These are phyloP conservation scores for Chironomus striatipennis DNA, from an alignment of 1,140 invertebrate genomes.

Conservation along the genomic window DNA sequence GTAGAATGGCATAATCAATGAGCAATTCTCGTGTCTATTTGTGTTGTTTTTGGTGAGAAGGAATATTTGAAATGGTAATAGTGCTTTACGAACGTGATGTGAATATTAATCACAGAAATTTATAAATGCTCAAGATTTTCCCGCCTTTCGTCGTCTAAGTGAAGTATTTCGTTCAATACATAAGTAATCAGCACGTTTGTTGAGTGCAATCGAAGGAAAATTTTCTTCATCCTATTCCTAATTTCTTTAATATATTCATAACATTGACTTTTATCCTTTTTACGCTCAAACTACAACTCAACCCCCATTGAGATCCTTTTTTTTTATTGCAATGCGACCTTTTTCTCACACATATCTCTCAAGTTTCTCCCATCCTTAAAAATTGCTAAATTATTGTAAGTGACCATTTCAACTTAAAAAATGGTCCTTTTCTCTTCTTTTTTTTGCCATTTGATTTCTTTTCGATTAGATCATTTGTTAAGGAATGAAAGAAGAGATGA, in stretches of 20 bases:
- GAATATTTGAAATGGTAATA: not conserved
- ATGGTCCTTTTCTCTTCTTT: not conserved
- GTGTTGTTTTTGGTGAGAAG: not conserved
- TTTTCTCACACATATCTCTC: not conserved
- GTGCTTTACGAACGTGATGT: not conserved
- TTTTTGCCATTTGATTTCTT: slow-evolving; percentile 10
- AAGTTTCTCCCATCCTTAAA: not conserved
- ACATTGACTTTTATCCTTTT: not conserved
- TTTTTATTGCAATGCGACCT: too few relatives aligned
- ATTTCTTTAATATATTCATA: slow-evolving; percentile 15
- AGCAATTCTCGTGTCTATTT: not conserved
- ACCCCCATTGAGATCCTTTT: too few relatives aligned
- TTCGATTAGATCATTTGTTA: slow-evolving; percentile 3
- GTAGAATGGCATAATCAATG: not conserved
- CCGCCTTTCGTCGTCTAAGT: not conserved
- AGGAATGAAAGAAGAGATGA: too few relatives aligned
- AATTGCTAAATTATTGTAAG: slow-evolving; percentile 9
- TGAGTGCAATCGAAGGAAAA: not conserved
- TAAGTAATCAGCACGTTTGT: not conserved
- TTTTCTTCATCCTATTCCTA: not conserved
- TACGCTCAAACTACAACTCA: not conserved
- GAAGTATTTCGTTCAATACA: not conserved
- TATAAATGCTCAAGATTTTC: not conserved
- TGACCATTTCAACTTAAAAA: slow-evolving; percentile 1
- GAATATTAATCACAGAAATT: slow-evolving; percentile 11